Base-by-base conservation (phyloP, 2,888 invertebrate species). In the Macrosiphum euphorbiae region DNA sequence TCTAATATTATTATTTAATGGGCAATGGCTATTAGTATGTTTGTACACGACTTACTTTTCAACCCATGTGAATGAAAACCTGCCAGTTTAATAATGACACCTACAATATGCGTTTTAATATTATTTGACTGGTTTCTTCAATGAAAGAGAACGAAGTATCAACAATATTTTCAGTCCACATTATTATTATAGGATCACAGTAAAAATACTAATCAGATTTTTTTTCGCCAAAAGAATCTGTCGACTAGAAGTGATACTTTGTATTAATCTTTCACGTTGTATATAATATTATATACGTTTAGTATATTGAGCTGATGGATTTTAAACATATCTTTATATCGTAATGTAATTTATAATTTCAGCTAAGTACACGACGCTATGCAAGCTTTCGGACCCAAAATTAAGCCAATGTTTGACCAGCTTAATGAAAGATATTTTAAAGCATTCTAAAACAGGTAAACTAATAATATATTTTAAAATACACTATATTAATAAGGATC, bases 351-450 rank as follows among this genome's bases (percentile, higher is more conserved):
- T 94, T 94, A 10, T 58, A 24, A 88, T 86, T 96, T 96, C 95
- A 97, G 97, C 97, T 44, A 96, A 96, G 94, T 97, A 97, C 95
- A 96, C 97, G 89, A 97, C 97, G 95, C 97, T 97, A 95, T 97
- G 97, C 95, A 96, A 96, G 90, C 96, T 96, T 95, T 96, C 96
- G 93, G 97, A 97, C 95, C 97, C 97, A 0, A 95, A 97, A 86
- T 95, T 97, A 58, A 96, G 96, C 41, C 95, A 96, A 26, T 96
- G 96, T 94, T 95, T 96, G 94, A 95, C 95, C 58, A 95, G 95
- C 55, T 95, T 96, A 55, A 95, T 96, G 28, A 95, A 96, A 91
- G 96, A 96, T 94, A 95, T 96, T 52, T 95, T 95, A 94, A 96
- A 96, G 7, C 96, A 96, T 94, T 94, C 96, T 50, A 95, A 95